Base-by-base conservation (phyloP, 2,113 vertebrate genomes). In the Syngnathus typhle region DNA sequence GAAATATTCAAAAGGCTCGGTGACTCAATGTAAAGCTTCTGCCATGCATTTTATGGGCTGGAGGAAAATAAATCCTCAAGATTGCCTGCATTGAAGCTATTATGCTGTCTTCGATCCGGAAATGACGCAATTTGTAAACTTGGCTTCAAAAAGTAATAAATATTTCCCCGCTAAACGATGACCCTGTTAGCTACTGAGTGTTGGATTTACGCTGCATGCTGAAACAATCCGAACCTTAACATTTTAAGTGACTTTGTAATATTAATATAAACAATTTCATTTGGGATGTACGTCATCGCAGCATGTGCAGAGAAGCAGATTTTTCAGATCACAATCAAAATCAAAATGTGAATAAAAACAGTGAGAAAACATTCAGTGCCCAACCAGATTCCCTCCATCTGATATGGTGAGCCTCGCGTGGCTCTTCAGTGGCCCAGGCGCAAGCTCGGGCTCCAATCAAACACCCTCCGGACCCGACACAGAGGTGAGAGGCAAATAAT, bases 401-500 rank as follows among this genome's bases (percentile, higher is more conserved):
- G 32, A 19, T 46, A n/a, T 13, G 7, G n/a, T 2, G 19, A 21
- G 38, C 37, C 52, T 60, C 71, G 44, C 65, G 54, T 63, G 49
- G 68, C 74, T 64, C 69, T 69, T 68, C 67, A 43, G 60, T 72
- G 55, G 69, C 47, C 67, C 15, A 23, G 66, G 46, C 76, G 55
- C 69, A 60, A 76, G 77, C 65, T 72, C 64, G 71, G 69, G 71
- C 62, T 72, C 77, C 77, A 67, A 79, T 85, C 75, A 80, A 79
- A 85, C 64, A 73, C 82, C 82, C 79, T 21, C 19, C 70, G 52
- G 74, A 79, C 78, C 84, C 83, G 83, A 89, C 86, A 82, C 86
- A 82, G 70, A 88, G 74, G 85, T 80, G 75, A 85, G 85, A 84
- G 83, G 68, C 70, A 43, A 82, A 80, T 91, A 90, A 90, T 90